phyloP scores from a whole-genome alignment of 2,888 invertebrate species.

The Cephus nigrinus region DNA sequence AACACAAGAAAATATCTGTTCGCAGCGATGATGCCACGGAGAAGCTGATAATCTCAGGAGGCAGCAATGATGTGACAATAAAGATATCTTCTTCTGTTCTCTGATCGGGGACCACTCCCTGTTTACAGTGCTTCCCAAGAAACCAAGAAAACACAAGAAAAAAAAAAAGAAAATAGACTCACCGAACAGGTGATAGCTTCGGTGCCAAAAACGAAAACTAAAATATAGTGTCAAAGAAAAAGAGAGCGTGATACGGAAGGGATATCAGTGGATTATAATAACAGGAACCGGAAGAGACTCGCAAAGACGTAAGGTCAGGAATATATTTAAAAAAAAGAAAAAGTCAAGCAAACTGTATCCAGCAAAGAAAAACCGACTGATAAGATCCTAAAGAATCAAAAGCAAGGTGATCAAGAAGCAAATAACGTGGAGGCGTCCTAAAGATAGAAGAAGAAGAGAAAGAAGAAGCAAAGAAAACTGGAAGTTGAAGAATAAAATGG shows the following conservation, averaged over 20 bases:
- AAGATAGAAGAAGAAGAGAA: constrained; percentile 17
- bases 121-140: constrained; percentile 61
- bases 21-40: constrained; percentile 57
- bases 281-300: constrained; percentile 3
- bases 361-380: constrained; percentile 25
- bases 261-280: not conserved
- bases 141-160: constrained; percentile 29
- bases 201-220: constrained; percentile 17
- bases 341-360: constrained; percentile 12
- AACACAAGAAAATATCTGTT: constrained; percentile 26
- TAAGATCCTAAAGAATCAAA: constrained; percentile 32
- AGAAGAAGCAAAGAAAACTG: constrained; percentile 22
- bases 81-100: constrained; percentile 55
- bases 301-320: constrained; percentile 10
- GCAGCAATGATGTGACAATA: constrained; percentile 65
- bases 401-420: constrained; percentile 16
- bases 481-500: constrained; percentile 73
- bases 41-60: constrained; percentile 54
- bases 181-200: constrained; percentile 7
- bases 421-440: constrained; percentile 3
- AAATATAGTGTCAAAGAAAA: not conserved
- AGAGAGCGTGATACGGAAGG: not conserved
- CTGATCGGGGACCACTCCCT: constrained; percentile 52
- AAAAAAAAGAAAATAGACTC: not conserved
- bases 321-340: constrained; percentile 1